Percentiles rank a stretch among this genome's conserved stretches.
These are phyloP conservation scores for Coilia nasus DNA, from an alignment of 2,797 vertebrate genomes.

Conservation along the genomic window DNA sequence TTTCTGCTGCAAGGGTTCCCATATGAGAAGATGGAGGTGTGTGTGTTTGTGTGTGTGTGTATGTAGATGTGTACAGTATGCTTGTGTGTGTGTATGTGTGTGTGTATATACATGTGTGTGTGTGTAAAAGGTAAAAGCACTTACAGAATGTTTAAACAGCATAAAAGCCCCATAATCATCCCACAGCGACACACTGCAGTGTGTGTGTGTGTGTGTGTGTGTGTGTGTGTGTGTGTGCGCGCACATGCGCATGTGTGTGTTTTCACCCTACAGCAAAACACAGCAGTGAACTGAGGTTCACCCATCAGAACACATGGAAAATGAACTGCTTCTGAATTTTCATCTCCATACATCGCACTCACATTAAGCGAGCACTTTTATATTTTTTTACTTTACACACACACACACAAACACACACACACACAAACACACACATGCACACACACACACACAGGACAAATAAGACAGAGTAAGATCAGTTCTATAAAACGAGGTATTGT, in stretches of 20 bases:
- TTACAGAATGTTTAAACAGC: too few species aligned
- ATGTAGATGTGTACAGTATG: neutral
- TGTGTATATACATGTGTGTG: neutral
- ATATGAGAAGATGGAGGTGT: neutral
- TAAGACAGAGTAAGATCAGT: too few species aligned
- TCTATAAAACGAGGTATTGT: too few species aligned
- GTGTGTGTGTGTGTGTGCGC: neutral
- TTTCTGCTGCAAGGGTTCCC: too few species aligned
- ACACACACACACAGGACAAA: too few species aligned
- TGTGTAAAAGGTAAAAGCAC: neutral
- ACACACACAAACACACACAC: too few species aligned
- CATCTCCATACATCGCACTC: neutral
- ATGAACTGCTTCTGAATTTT: neutral
- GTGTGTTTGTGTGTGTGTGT: neutral
- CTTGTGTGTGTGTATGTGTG: neutral
- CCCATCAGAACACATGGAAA: neutral
- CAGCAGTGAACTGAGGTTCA: neutral
- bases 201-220: neutral
- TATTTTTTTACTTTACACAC: too few species aligned
- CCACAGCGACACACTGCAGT: neutral
- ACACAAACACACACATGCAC: too few species aligned
- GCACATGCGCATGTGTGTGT: neutral
- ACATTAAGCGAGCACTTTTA: too few species aligned
- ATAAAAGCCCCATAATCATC: too few species aligned
- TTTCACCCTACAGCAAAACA: neutral